Evolutionary conservation across 1,140 invertebrate genomes (phyloP), one percentile per base, ranked within the genome.

Genomic region (Halesus radiatus): DNA sequence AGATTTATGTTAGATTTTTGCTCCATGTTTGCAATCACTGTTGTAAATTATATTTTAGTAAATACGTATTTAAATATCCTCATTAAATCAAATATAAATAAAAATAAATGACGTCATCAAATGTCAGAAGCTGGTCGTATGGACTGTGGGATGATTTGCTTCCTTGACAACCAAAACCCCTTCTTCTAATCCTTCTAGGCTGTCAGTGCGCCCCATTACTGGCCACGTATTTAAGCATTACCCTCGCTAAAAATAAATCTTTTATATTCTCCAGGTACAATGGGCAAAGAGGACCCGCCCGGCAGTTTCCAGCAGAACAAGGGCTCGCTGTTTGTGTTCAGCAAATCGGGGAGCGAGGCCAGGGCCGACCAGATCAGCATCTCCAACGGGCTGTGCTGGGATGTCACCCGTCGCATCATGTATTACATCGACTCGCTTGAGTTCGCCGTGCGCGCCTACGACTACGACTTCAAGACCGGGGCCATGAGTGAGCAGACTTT

Each of bases 311-410:
- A 90, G 88, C 87, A 89, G 60, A 91, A 91, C 84, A 90, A 89
- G 85, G 94, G 91, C 37, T 86, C 90, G 0, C 87, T 94, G 8
- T 95, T 92, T 85, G 87, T 87, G 26, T 85, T 94, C 10, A 89
- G 88, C 13, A 84, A 85, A 8, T 86, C 88, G 62, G 89, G 89
- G 76, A 5, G 89, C 73, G 70, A 86, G 13, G 81, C 76, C 80
- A 85, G 86, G 83, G 91, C 76, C 68, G 84, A 81, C 78, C 84
- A 88, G 81, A 90, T 95, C 18, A 90, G 91, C 64, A 94, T 96
- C 68, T 95, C 95, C 32, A 98, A 97, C 85, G 96, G 96, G 0
- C 85, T 97, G 6, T 93, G 92, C 8, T 98, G 96, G 96, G 93
- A 93, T 81, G 85, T 88, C 6, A 90, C 92, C 58, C 91, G 93